Evolutionary conservation across 2,797 vertebrate genomes (phyloP).

Genomic region (Helarctos malayanus): DNA sequence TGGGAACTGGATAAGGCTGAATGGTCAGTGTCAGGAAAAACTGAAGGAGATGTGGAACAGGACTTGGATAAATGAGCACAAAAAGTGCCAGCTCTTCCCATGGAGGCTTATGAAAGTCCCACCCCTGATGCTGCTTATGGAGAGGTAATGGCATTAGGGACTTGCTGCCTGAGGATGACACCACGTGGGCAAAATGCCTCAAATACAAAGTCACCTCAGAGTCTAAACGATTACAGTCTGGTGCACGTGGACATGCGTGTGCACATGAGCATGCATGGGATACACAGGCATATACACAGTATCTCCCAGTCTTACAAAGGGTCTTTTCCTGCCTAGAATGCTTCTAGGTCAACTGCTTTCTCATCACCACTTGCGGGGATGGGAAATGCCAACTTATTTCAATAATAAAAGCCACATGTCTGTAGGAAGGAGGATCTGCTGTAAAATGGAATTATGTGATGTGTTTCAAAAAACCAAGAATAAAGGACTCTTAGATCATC

Average conservation of each 20-base stretch:
- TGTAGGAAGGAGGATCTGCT: slow-evolving; percentile 69
- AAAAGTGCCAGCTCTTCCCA: not conserved
- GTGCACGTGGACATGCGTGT: not conserved
- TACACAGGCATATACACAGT: not conserved
- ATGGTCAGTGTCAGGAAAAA: not conserved
- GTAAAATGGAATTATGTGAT: slow-evolving; percentile 72
- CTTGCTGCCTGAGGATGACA: not conserved
- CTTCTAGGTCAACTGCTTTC: slow-evolving; percentile 54
- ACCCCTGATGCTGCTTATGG: not conserved
- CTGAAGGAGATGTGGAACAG: not conserved
- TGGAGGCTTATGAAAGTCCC: not conserved
- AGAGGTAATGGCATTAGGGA: not conserved
- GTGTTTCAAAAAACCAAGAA: slow-evolving; percentile 69
- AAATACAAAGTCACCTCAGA: not conserved
- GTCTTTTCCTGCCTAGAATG: slow-evolving; percentile 3
- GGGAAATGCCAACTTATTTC: slow-evolving; percentile 78
- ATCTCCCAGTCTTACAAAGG: not conserved
- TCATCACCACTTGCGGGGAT: slow-evolving; percentile 16
- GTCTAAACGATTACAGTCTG: not conserved
- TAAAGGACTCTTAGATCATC: slow-evolving; percentile 70
- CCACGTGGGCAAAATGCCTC: not conserved
- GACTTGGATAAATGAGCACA: not conserved
- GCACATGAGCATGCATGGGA: not conserved
- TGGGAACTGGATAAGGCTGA: not conserved
- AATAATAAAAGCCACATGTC: slow-evolving; percentile 72